Evolutionary conservation across 2,797 vertebrate species (phyloP).

Genomic region (Dendrocincla fuliginosa): DNA sequence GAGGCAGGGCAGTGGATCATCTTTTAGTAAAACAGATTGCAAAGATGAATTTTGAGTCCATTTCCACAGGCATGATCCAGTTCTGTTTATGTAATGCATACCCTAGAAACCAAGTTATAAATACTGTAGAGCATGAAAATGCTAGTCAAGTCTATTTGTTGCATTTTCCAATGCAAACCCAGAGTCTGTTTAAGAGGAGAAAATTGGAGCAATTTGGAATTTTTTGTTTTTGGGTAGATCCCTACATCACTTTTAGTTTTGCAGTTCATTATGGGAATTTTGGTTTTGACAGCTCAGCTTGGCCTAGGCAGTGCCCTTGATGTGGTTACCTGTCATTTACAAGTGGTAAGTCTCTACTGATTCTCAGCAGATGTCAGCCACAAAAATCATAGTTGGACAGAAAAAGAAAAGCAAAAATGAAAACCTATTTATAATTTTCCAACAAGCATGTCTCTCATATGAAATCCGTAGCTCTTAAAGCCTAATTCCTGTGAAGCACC

Average conservation of each 20-base stretch:
- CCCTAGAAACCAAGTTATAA: not conserved
- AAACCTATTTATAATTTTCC: not conserved
- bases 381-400: not conserved
- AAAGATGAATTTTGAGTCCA: not conserved
- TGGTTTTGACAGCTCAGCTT: not conserved
- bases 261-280: not conserved
- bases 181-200: not conserved
- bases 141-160: not conserved
- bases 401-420: not conserved
- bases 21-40: not conserved
- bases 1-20: not conserved
- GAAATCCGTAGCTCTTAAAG: not conserved
- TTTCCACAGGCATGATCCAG: not conserved
- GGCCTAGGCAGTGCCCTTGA: not conserved
- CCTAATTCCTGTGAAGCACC: not conserved
- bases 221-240: not conserved
- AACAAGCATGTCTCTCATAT: not conserved
- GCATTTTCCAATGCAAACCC: not conserved
- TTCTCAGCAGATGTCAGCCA: not conserved
- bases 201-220: not conserved
- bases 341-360: slow-evolving; percentile 6
- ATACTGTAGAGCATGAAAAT: not conserved
- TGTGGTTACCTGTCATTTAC: not conserved
- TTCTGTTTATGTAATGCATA: not conserved
- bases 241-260: not conserved